Evolutionary conservation across 1,140 invertebrate genomes (phyloP), one percentile per base, ranked within the genome.

Genomic region (Brachionus sp.): DNA sequence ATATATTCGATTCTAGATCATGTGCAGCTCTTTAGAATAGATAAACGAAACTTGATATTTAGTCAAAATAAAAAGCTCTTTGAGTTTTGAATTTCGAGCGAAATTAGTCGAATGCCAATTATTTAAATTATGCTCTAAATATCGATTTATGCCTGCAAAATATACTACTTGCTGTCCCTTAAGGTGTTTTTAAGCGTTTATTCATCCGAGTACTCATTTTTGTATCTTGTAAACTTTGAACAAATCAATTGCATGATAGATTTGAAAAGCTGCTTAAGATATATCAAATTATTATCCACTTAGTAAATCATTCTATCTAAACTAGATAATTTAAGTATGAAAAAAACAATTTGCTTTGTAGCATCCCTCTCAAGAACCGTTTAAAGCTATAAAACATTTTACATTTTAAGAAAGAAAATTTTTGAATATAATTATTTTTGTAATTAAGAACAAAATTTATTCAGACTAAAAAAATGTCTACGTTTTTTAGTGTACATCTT

Each of bases 21-120:
- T 57, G 50, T 57, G 50, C 50, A 57, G 50, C 19, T 57, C 50
- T 57, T 57, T 19, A 16, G 50, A 57, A 57, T 57, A 57, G 50
- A 57, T 57, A 57, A 57, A 25, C 50, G 50, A 57, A 57, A 57
- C 50, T 57, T 57, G 50, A 57, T 57, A 57, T 57, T 57, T 57
- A 57, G 50, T 57, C 50, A 57, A 57, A 57, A 57, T 57, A 57
- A 57, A 57, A 9, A 57, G 50, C 50, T 57, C 50, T 57, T 57
- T 57, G 50, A 57, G 16, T 19, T 57, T 57, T 7, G 16, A 19
- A 7, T 57, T 57, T 57, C 50, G 19, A 57, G 50, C 50, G 50
- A 57, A 57, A 57, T 57, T 57, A 23, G 50, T 9, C 50, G 44
- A 50, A 50, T 16, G 13, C 4, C 0, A 57, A 57, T 23, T 25